Evolutionary conservation across 2,797 vertebrate species (phyloP), one percentile per base, ranked within the genome.

Genomic region (Apodemus agrarius): DNA sequence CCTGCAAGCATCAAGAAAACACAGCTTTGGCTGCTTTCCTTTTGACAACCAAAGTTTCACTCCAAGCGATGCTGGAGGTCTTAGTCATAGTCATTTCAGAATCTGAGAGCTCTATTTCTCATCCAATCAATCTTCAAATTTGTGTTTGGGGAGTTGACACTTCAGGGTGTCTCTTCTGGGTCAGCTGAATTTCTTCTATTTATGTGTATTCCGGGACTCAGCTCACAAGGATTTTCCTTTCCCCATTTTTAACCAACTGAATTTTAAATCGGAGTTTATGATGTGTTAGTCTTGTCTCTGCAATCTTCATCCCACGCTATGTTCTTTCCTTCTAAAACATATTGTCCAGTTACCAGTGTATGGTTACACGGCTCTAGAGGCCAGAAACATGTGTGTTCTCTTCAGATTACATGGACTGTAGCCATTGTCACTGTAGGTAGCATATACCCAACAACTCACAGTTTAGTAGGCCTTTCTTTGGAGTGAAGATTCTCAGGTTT

Each of bases 1-100:
- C 98, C 97, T 96, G 95, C 91, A 94, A 91, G 93, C 95, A 92
- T 78, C 95, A 88, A 92, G 95, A 96, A 97, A 96, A 97, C 95
- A 94, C 52, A 88, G 89, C 61, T 75, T 96, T 92, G 94, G 87
- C 97, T 97, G 97, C 85, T 63, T 96, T 96, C 84, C 95, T 93
- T 67, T 80, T 93, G 90, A 96, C 89, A 96, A 86, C 78, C 37
- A 0, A 94, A 90, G 84, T 84, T 90, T 93, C 89, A 54, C 95
- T 97, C 92, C 95, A 94, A 90, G 59, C 89, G 72, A 26, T 34
- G 46, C 74, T 29, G 17, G 54, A 76, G 69, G 81, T 79, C 81
- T 94, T 83, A 46, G 63, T 67, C 1, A 5, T 14, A 95, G n/a
- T 63, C 61, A 76, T 96, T 78, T 72, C 91, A 49, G 92, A 90